Evolutionary conservation across 2,113 vertebrate species (phyloP).

Genomic region (Argyrosomus japonicus): DNA sequence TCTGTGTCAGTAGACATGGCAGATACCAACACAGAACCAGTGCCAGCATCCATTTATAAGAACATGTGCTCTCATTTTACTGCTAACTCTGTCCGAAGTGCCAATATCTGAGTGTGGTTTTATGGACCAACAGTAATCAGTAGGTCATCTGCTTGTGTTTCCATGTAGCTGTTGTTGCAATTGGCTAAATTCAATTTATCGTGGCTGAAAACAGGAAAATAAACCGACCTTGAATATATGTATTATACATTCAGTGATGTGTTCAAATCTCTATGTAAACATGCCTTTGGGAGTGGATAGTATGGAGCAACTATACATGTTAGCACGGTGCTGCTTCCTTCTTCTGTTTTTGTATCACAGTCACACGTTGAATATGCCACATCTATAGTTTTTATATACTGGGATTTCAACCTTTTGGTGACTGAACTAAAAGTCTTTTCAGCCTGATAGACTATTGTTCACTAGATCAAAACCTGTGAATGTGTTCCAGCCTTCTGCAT

Average conservation of each 20-base stretch:
- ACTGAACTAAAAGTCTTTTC: neutral
- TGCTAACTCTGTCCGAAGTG: neutral
- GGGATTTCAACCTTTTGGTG: neutral
- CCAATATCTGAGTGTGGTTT: neutral
- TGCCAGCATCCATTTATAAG: too few species aligned
- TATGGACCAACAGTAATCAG: neutral
- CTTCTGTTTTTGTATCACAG: neutral
- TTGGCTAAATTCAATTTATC: neutral
- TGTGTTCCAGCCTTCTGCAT: neutral
- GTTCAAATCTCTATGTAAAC: too few species aligned
- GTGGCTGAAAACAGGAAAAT: too few species aligned
- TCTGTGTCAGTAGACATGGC: too few species aligned
- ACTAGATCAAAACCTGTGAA: neutral
- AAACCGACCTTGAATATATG: too few species aligned
- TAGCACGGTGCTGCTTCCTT: neutral
- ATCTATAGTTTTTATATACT: neutral
- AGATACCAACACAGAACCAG: too few species aligned
- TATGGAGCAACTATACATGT: too few species aligned
- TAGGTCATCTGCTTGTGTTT: neutral
- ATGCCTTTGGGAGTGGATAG: too few species aligned
- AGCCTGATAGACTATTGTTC: neutral
- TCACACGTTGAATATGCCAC: neutral
- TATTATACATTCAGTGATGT: too few species aligned
- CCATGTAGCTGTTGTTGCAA: neutral
- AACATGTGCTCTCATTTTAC: too few species aligned